These are phyloP conservation scores for Yponomeuta cagnagella DNA, from an alignment of 2,888 invertebrate genomes.

Conservation along the genomic window DNA sequence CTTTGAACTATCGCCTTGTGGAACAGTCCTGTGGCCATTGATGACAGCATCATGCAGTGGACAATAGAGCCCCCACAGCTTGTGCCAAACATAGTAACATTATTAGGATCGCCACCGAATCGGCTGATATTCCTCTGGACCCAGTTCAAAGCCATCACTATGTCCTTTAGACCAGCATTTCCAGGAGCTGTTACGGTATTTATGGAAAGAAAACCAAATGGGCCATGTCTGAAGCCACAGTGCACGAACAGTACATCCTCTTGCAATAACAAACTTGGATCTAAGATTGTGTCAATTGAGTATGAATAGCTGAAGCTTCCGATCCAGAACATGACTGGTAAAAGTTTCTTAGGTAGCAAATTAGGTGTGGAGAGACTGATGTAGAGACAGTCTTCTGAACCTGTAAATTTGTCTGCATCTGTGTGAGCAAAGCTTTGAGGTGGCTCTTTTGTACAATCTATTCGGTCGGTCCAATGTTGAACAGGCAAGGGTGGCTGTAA, in stretches of 20 bases:
- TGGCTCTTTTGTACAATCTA: constrained; percentile 49
- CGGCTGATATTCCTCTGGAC: constrained; percentile 52
- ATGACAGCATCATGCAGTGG: constrained; percentile 66
- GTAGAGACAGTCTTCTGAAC: constrained; percentile 66
- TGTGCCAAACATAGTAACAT: constrained; percentile 67
- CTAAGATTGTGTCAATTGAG: constrained; percentile 44
- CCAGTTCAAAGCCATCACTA: constrained; percentile 63
- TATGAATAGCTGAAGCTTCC: constrained; percentile 50
- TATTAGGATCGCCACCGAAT: constrained; percentile 65
- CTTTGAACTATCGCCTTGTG: constrained; percentile 67
- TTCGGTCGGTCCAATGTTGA: constrained; percentile 41
- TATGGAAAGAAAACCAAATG: constrained; percentile 63
- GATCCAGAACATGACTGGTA: constrained; percentile 72
- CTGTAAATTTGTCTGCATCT: constrained; percentile 21
- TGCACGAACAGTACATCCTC: constrained; percentile 56
- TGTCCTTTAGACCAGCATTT: constrained; percentile 64
- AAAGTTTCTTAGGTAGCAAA: constrained; percentile 41
- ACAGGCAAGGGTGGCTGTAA: constrained; percentile 55
- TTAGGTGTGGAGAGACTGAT: constrained; percentile 53
- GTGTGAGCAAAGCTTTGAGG: constrained; percentile 29
- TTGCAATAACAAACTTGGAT: constrained; percentile 49
- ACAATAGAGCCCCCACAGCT: constrained; percentile 63
- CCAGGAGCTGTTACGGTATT: constrained; percentile 62
- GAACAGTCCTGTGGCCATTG: constrained; percentile 62
- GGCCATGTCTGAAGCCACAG: constrained; percentile 61